Evolutionary conservation across 2,797 vertebrate species (phyloP), one percentile per base, ranked within the genome.

Genomic region (Florisuga fusca): DNA sequence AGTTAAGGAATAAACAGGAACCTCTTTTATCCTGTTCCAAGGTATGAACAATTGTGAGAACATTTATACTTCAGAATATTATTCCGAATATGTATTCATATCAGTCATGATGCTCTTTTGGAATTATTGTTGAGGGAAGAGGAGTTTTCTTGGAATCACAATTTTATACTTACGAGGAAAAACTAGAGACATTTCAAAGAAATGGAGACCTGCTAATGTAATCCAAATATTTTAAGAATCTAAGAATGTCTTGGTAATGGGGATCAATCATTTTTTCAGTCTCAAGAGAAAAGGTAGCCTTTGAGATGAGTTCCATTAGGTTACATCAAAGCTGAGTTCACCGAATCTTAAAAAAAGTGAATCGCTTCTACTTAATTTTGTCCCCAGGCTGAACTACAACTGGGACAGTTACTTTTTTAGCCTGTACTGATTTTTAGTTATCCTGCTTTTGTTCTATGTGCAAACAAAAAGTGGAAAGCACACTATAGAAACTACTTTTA

Each of bases 91-190:
- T 13, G 3, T 18, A 43, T 51, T 76, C 17, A 22, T 45, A 2
- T 7, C 34, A 58, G 33, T 54, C 23, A 15, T 31, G 5, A 55
- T 48, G 17, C 0, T 57, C 12, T 57, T 86, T 53, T 33, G 20
- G 1, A 1, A 15, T 43, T 50, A 26, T 29, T 17, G 0, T 2
- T 67, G 20, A 41, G 7, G 21, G 20, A 74, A 86, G 2, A 75
- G 14, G 12, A 82, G 7, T 6, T 51, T 51, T 68, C 29, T 75
- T 82, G 46, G 17, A 54, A 15, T 50, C 27, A 27, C 7, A 64
- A 8, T 51, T 92, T 87, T 73, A 73, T 11, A 51, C 6, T 80
- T 73, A 36, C 4, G 29, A 33, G 16, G 10, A 10, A 91, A 53
- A 87, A 55, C 3, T n/a, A 34, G 10, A 5, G 19, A 58, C 25